Evolutionary conservation across 2,888 invertebrate species (phyloP).

Genomic region (Escarpia spicata): DNA sequence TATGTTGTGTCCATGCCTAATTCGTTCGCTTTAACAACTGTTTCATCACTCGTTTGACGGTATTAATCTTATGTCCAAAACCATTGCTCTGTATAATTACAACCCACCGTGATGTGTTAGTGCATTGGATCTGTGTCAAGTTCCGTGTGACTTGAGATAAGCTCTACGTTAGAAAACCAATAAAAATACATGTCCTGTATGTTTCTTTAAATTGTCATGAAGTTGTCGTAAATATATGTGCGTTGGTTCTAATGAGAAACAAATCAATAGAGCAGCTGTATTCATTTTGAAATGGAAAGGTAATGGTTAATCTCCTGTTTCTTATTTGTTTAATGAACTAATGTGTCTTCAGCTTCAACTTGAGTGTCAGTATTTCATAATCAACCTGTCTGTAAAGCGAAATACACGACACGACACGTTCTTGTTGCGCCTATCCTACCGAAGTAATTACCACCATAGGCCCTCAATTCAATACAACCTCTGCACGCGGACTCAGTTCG

Average conservation of each 20-base stretch:
- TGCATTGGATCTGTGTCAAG: background rate
- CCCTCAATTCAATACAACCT: background rate
- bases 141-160: background rate
- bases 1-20: background rate
- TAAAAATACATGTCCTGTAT: background rate
- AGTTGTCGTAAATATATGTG: background rate
- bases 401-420: background rate
- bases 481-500: background rate
- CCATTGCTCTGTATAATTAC: background rate
- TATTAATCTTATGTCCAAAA: background rate
- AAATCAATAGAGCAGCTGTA: no score
- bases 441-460: background rate
- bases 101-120: background rate
- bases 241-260: no score
- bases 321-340: no score
- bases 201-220: background rate
- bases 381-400: background rate
- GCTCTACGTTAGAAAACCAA: background rate
- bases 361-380: background rate
- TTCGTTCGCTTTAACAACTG: background rate
- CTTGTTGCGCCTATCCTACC: background rate
- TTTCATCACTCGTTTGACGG: no score
- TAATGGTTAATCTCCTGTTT: background rate
- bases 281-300: background rate
- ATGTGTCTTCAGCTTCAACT: no score